Base-by-base conservation (phyloP, 2,113 vertebrate species). In the Anthoscopus minutus region DNA sequence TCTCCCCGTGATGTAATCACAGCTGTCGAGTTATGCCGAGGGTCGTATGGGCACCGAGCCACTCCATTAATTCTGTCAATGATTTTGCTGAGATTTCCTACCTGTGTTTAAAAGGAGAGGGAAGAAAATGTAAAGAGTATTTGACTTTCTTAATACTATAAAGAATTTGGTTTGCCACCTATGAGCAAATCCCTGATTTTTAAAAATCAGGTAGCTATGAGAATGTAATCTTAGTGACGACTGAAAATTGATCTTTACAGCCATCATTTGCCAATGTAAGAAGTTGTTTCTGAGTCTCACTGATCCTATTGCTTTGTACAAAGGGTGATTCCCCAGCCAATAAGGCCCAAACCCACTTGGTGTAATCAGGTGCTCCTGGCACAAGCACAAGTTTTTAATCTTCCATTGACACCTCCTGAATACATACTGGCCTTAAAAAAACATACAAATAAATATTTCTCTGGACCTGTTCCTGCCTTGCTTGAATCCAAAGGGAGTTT, bases 21-120 rank as follows among this genome's bases (percentile, higher is more conserved):
- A 4, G 99, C 99, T 6, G 99, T 99, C 65, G 99, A 99, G 97
- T 99, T 99, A 97, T 99, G 99, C 10, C 99, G 98, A 1, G 99
- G 99, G 95, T 99, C 99, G 1, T 99, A 99, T 0, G 99, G 99
- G 94, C 99, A 99, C 84, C 99, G 99, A 10, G 99, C 99, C 92
- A 99, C 99, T 4, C 99, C 99, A 25, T 99, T 99, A 91, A 99
- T 99, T 74, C 98, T 99, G 96, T 99, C 99, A 89, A 99, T 95
- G 62, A 98, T 98, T 81, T 98, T 97, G 98, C 98, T 99, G 97
- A 99, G 97, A 97, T 99, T 99, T 71, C 99, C 99, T 93, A 99
- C 98, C 99, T 99, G 97, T 79, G 82, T 95, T 96, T 74, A 85
- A 94, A 93, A 81, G 38, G 58, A 92, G 70, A 94, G 71, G 92